These are phyloP conservation scores for Anthopleura xanthogrammica DNA, from an alignment of 92 coral and sea anemone species.

Conservation along the genomic window DNA sequence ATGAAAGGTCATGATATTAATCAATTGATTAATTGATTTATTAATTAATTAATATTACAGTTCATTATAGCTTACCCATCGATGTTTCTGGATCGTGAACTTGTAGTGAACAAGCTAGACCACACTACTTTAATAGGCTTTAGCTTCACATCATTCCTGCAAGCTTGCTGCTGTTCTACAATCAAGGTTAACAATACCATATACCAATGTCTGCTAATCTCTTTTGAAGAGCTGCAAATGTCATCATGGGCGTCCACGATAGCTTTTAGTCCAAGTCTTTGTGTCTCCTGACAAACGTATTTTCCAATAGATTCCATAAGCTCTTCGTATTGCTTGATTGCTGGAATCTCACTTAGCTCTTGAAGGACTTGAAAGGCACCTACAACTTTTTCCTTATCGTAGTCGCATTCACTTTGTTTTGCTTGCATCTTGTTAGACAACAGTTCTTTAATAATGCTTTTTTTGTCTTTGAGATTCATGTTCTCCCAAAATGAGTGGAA, in stretches of 20 bases:
- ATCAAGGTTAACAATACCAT: slow-evolving; percentile 3
- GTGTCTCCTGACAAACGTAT: slow-evolving; percentile 9
- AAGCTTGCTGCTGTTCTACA: slow-evolving; percentile 10
- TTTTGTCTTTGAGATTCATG: neutral
- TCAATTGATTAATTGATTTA: too few species aligned
- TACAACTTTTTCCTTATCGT: neutral
- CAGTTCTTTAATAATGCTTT: neutral
- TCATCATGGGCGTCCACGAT: slow-evolving; percentile 44
- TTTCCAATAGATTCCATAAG: slow-evolving; percentile 18
- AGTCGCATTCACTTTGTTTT: too few species aligned
- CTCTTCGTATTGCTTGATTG: neutral
- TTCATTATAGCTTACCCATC: slow-evolving; percentile 13
- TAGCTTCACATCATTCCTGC: slow-evolving; percentile 7
- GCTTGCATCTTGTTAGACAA: neutral
- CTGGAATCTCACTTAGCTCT: slow-evolving; percentile 14
- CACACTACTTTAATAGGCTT: slow-evolving; percentile 3
- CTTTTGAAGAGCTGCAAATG: neutral
- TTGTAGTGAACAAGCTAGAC: neutral
- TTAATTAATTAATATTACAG: neutral
- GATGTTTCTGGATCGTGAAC: neutral
- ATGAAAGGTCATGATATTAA: too few species aligned
- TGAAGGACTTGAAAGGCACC: slow-evolving; percentile 15
- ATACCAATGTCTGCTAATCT: slow-evolving; percentile 9
- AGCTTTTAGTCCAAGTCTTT: slow-evolving; percentile 8
- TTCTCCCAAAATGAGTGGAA: slow-evolving; percentile 21